A percentile compares a stretch with the other conserved stretches of the same genome.
Evolutionary conservation across 2,888 invertebrate genomes (phyloP).

Genomic region (Rotaria macrura): DNA sequence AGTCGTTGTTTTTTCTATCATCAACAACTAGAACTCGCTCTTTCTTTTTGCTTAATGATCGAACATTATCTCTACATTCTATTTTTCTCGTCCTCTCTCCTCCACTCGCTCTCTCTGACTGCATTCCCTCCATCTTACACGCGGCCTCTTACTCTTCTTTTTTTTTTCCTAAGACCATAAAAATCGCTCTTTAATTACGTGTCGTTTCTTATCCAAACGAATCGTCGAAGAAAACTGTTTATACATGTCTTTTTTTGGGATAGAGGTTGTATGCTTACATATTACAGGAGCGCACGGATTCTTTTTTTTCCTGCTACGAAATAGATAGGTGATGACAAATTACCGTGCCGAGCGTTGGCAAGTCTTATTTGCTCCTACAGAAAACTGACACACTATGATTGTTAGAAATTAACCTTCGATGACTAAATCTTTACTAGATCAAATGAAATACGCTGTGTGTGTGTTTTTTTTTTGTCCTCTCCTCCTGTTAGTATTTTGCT

Average conservation of each 20-base stretch:
- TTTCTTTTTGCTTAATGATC: background rate
- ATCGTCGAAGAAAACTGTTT: background rate
- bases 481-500: no score
- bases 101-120: background rate
- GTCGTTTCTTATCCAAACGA: background rate
- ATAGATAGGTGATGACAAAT: slow-evolving; percentile 5
- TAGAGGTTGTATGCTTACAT: background rate
- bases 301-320: background rate
- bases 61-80: background rate
- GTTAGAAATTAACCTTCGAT: background rate
- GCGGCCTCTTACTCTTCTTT: background rate
- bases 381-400: background rate
- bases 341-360: background rate
- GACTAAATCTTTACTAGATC: background rate
- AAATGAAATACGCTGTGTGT: no score
- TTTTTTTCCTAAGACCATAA: background rate
- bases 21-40: background rate
- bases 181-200: background rate
- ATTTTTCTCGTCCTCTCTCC: background rate
- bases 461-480: background rate
- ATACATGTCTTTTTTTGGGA: background rate
- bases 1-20: background rate
- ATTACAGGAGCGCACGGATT: background rate
- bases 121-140: no score
- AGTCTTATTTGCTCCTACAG: background rate